Evolutionary conservation across 2,797 vertebrate species (phyloP).

Genomic region (Acanthurus leucopareius): DNA sequence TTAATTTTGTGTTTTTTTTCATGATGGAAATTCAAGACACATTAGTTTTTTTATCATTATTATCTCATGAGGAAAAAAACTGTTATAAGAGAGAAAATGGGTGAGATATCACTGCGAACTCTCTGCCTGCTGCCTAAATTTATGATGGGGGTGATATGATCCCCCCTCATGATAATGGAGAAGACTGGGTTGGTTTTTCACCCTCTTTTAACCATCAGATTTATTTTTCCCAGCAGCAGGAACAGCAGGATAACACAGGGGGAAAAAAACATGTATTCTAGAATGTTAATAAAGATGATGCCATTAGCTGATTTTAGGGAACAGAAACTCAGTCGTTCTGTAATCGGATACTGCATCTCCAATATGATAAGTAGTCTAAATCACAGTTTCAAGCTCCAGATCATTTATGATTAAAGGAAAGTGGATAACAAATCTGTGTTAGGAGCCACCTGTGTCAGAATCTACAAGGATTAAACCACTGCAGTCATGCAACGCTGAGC

Average conservation of each 20-base stretch:
- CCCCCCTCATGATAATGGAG: slow-evolving; percentile 28
- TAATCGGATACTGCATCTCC: background rate
- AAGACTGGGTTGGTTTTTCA: slow-evolving; percentile 11
- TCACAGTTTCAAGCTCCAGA: slow-evolving; percentile 2
- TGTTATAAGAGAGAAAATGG: background rate
- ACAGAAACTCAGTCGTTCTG: background rate
- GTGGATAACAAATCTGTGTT: slow-evolving; percentile 1
- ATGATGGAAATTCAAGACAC: background rate
- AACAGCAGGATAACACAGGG: background rate
- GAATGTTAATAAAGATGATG: background rate
- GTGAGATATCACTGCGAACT: slow-evolving; percentile 3
- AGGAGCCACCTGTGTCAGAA: slow-evolving; percentile 15
- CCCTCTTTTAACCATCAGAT: slow-evolving; percentile 7
- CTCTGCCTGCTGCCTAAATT: slow-evolving; percentile 1
- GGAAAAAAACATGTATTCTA: background rate
- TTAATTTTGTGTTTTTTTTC: background rate
- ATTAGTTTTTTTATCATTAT: background rate
- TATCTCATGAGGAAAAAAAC: background rate
- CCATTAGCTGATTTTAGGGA: slow-evolving; percentile 12
- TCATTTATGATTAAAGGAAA: slow-evolving; percentile 17
- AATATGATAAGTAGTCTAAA: background rate
- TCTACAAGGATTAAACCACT: slow-evolving; percentile 21
- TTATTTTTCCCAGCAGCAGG: slow-evolving; percentile 12
- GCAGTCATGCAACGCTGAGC: slow-evolving; percentile 7
- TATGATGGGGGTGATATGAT: slow-evolving; percentile 25